Evolutionary conservation across 2,797 vertebrate species (phyloP).

Genomic region (Pangasius macronema): DNA sequence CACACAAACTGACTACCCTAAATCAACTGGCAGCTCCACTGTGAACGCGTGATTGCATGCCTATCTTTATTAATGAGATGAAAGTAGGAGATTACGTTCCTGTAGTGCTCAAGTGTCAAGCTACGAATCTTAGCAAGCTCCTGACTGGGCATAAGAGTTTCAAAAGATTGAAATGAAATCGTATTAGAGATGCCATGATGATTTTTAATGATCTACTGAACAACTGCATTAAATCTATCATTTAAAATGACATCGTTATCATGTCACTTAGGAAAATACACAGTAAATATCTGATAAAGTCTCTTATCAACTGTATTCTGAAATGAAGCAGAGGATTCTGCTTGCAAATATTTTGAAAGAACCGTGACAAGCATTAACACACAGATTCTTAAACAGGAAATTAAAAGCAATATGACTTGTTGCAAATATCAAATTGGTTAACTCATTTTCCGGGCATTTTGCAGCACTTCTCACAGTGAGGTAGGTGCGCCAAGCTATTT

Average conservation of each 20-base stretch:
- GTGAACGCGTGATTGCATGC: conserved; percentile 39
- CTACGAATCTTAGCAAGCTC: conserved; percentile 23
- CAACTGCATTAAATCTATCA: not conserved
- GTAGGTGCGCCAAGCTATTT: conserved; percentile 28
- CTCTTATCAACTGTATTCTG: not conserved
- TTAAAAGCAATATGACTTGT: not conserved
- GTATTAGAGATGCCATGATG: not conserved
- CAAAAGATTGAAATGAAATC: conserved; percentile 36
- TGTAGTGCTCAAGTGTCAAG: conserved; percentile 19
- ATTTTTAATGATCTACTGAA: conserved; percentile 20
- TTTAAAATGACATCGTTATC: not conserved
- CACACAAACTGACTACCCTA: conserved; percentile 41
- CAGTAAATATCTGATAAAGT: not conserved
- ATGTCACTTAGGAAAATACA: not conserved
- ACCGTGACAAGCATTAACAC: not conserved
- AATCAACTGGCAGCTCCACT: conserved; percentile 36
- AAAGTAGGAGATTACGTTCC: conserved; percentile 40
- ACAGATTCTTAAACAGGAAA: not conserved
- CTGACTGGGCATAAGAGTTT: conserved; percentile 32
- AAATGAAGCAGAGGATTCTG: not conserved
- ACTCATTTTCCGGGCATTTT: conserved; percentile 10
- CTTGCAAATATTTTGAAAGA: not conserved
- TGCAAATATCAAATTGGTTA: conserved; percentile 8
- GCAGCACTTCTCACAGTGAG: not conserved
- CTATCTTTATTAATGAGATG: conserved; percentile 53